Evolutionary conservation across 2,888 invertebrate genomes (phyloP).

Genomic region (Troides oblongomaculatus): DNA sequence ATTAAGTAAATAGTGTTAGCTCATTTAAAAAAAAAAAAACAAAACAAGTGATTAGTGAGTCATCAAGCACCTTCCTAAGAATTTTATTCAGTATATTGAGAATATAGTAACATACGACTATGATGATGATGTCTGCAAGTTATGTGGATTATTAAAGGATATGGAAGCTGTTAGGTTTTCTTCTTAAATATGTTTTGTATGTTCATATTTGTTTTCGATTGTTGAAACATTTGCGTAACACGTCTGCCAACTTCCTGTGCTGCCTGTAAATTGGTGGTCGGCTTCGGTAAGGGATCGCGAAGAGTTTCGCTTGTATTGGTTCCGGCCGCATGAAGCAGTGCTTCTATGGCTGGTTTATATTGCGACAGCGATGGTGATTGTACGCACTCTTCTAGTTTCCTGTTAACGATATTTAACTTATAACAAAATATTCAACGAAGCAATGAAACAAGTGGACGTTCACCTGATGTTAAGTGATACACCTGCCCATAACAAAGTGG

Average conservation of each 20-base stretch:
- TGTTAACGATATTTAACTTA: conserved; percentile 35
- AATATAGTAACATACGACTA: conserved; percentile 1
- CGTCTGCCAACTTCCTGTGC: conserved; percentile 72
- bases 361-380: conserved; percentile 59
- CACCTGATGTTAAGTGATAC: too few relatives aligned
- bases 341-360: conserved; percentile 65
- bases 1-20: too few relatives aligned
- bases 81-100: conserved; percentile 1
- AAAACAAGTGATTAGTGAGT: background rate
- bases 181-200: conserved; percentile 75
- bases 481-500: too few relatives aligned
- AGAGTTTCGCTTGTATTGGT: conserved; percentile 35
- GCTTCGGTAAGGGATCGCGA: conserved; percentile 43
- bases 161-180: conserved; percentile 58
- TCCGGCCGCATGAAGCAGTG: conserved; percentile 58
- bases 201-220: conserved; percentile 72
- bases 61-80: conserved; percentile 14
- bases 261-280: conserved; percentile 54
- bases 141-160: background rate
- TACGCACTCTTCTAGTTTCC: conserved; percentile 68
- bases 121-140: background rate
- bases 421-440: background rate
- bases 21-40: background rate
- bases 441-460: too few relatives aligned
- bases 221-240: conserved; percentile 74